Evolutionary conservation across 2,113 vertebrate species (phyloP).

Genomic region (Camelus dromedarius): DNA sequence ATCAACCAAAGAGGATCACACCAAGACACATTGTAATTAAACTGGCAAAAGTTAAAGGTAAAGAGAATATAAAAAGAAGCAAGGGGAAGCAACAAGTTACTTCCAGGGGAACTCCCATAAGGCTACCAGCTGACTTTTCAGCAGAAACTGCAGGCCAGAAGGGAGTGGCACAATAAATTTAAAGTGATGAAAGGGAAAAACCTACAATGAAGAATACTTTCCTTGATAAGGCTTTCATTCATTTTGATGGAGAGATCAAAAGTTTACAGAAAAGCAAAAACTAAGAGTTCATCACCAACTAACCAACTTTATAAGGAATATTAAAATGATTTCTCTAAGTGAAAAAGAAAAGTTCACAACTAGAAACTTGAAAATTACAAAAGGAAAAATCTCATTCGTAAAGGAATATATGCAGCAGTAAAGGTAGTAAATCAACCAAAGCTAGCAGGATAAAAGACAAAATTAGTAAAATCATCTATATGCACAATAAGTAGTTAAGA

Average conservation of each 20-base stretch:
- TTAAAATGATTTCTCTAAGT: background rate
- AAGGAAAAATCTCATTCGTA: background rate
- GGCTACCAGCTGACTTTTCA: background rate
- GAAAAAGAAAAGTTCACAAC: background rate
- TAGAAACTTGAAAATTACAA: background rate
- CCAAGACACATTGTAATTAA: background rate
- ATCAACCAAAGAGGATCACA: background rate
- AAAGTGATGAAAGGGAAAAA: background rate
- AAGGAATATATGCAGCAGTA: background rate
- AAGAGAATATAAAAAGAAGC: background rate
- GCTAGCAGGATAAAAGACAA: background rate
- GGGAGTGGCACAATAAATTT: background rate
- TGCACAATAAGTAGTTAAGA: background rate
- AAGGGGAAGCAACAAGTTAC: background rate
- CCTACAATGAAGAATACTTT: background rate
- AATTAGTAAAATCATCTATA: background rate
- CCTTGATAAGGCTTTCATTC: background rate
- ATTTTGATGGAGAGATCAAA: background rate
- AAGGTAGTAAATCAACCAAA: background rate
- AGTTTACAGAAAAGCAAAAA: background rate
- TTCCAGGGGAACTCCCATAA: background rate
- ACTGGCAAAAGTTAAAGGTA: background rate
- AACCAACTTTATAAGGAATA: background rate
- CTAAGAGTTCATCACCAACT: background rate
- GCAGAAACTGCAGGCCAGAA: background rate